These are phyloP conservation scores for Amblyornis subalaris DNA, from an alignment of 2,113 vertebrate genomes.

Conservation along the genomic window DNA sequence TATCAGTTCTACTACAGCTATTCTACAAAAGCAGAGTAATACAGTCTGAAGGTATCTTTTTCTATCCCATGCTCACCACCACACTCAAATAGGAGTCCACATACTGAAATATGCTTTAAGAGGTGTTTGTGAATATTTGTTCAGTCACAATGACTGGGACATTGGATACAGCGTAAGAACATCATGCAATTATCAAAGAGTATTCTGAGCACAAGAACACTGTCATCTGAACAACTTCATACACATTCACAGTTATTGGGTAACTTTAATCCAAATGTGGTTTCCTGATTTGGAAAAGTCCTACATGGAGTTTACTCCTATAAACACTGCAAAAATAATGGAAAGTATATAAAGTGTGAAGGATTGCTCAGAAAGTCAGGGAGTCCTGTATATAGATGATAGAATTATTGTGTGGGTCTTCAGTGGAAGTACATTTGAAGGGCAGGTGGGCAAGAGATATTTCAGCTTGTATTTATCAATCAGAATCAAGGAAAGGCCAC, in stretches of 20 bases:
- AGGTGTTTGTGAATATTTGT: neutral
- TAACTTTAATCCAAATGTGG: neutral
- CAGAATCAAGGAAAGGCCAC: neutral
- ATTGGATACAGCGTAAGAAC: neutral
- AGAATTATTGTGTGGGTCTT: neutral
- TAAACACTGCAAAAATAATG: neutral
- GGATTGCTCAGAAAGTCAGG: neutral
- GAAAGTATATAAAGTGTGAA: neutral
- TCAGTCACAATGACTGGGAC: neutral
- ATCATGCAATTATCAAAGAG: neutral
- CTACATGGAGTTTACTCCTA: neutral
- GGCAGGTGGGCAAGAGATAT: neutral
- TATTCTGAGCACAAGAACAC: neutral
- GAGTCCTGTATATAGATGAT: neutral
- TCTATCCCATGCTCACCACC: neutral
- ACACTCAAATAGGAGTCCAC: neutral
- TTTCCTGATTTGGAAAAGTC: neutral
- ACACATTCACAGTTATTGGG: neutral
- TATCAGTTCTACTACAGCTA: neutral
- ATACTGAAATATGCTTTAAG: neutral
- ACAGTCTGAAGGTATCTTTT: neutral
- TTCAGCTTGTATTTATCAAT: neutral
- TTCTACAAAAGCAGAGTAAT: neutral
- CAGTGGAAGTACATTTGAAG: neutral
- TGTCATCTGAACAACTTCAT: neutral